phyloP scores from a whole-genome alignment of 2,888 invertebrate species.

The Andricus quercusramuli region DNA sequence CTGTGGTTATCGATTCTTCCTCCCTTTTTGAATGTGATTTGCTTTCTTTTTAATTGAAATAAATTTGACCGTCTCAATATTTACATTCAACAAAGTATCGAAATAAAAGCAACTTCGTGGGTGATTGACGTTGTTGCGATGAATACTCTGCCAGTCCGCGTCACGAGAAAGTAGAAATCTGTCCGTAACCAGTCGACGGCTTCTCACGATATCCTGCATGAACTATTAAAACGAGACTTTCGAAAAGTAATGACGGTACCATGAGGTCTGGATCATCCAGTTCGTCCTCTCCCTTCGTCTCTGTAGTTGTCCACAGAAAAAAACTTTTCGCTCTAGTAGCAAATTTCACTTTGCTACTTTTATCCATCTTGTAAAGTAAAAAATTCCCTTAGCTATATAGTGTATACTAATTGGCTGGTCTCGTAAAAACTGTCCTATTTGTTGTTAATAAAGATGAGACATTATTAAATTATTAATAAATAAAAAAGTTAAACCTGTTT shows the following conservation, averaged over 20 bases:
- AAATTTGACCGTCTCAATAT: not conserved
- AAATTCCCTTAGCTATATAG: not conserved
- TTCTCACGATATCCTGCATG: conserved; percentile 42
- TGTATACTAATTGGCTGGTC: conserved; percentile 14
- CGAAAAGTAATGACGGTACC: conserved; percentile 38
- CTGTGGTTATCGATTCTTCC: too few species aligned
- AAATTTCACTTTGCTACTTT: conserved; percentile 26
- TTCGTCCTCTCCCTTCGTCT: conserved; percentile 33
- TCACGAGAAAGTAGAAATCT: conserved; percentile 58
- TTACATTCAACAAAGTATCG: not conserved
- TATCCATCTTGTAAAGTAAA: conserved; percentile 3
- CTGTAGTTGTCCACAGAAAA: conserved; percentile 21
- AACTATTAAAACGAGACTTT: conserved; percentile 42
- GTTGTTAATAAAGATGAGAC: not conserved
- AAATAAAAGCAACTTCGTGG: not conserved
- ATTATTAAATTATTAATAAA: not conserved
- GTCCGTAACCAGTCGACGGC: conserved; percentile 55
- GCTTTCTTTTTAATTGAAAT: too few species aligned
- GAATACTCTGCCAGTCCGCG: conserved; percentile 46
- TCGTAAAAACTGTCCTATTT: conserved; percentile 12
- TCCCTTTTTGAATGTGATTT: too few species aligned
- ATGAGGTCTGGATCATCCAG: conserved; percentile 33
- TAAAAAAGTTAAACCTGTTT: not conserved
- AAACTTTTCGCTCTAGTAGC: conserved; percentile 34
- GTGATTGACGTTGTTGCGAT: conserved; percentile 42